Evolutionary conservation across 2,888 invertebrate species (phyloP).

Genomic region (Mesochorus sp.): DNA sequence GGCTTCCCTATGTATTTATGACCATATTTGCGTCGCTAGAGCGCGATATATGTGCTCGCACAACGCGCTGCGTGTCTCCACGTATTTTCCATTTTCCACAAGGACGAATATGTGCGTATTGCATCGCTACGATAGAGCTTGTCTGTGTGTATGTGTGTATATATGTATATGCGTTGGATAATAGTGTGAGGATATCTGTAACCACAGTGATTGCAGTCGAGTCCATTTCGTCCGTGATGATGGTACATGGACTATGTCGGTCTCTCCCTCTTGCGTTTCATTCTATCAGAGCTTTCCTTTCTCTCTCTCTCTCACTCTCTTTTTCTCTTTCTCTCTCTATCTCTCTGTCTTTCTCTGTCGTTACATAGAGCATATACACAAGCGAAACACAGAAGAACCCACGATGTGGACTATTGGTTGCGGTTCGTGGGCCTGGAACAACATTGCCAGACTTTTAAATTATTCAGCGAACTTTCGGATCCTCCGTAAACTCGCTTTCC

Average conservation of each 20-base stretch:
- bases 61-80: slow-evolving; percentile 42
- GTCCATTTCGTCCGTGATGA: slow-evolving; percentile 43
- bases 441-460: slow-evolving; percentile 59
- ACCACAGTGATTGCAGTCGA: slow-evolving; percentile 22
- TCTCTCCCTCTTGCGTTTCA: slow-evolving; percentile 23
- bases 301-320: not conserved
- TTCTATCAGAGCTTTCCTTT: slow-evolving; percentile 18
- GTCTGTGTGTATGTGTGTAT: not conserved
- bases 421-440: slow-evolving; percentile 55
- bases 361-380: slow-evolving; percentile 10
- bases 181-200: slow-evolving; percentile 24
- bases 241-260: not conserved
- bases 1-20: slow-evolving; percentile 64
- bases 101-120: slow-evolving; percentile 47
- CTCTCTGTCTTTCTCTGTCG: slow-evolving; percentile 8
- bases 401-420: slow-evolving; percentile 57
- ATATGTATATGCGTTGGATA: slow-evolving; percentile 3
- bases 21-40: slow-evolving; percentile 60
- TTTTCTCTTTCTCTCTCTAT: too few relatives aligned
- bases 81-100: slow-evolving; percentile 60
- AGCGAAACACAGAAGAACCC: slow-evolving; percentile 19
- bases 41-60: slow-evolving; percentile 45
- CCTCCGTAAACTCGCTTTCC: slow-evolving; percentile 14
- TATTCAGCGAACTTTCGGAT: slow-evolving; percentile 61
- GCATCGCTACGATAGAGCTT: not conserved